Percentiles rank a stretch among this genome's conserved stretches.
phyloP scores from a whole-genome alignment of 2,888 invertebrate species.

The Mycalesis mineus region DNA sequence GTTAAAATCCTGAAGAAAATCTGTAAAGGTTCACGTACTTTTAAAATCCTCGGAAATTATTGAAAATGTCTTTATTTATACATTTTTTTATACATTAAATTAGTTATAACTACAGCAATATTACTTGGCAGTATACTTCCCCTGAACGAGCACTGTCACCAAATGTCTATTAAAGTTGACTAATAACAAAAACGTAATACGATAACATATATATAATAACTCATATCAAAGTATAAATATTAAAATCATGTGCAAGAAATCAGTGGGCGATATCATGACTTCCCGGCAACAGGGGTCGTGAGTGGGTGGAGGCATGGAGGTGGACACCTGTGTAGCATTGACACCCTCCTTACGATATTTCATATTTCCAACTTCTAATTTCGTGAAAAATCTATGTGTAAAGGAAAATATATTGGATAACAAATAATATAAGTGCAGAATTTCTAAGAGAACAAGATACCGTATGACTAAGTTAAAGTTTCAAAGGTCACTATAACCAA shows the following conservation, averaged over 20 bases:
- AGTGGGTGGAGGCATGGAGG: conserved; percentile 27
- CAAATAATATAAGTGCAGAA: conserved; percentile 10
- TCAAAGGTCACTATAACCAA: conserved; percentile 5
- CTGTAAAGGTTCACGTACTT: no score
- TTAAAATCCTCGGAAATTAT: no score
- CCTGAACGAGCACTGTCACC: no score
- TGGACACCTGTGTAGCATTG: conserved; percentile 32
- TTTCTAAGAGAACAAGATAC: conserved; percentile 7
- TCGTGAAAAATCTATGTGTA: conserved; percentile 18
- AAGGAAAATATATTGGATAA: conserved; percentile 2
- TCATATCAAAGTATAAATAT: conserved; percentile 16
- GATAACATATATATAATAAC: neutral
- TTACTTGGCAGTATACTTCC: no score
- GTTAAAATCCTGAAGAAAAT: no score
- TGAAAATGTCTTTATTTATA: no score
- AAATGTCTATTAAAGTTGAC: no score
- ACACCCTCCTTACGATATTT: conserved; percentile 32
- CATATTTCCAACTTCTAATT: conserved; percentile 23
- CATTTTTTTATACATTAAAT: no score
- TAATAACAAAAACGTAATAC: no score
- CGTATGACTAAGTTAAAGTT: conserved; percentile 14
- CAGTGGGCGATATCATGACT: conserved; percentile 31
- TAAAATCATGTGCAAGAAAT: conserved; percentile 27
- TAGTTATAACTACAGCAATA: no score
- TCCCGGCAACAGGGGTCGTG: conserved; percentile 28